Evolutionary conservation across 2,888 invertebrate species (phyloP).

Genomic region (Temnothorax ravouxi): DNA sequence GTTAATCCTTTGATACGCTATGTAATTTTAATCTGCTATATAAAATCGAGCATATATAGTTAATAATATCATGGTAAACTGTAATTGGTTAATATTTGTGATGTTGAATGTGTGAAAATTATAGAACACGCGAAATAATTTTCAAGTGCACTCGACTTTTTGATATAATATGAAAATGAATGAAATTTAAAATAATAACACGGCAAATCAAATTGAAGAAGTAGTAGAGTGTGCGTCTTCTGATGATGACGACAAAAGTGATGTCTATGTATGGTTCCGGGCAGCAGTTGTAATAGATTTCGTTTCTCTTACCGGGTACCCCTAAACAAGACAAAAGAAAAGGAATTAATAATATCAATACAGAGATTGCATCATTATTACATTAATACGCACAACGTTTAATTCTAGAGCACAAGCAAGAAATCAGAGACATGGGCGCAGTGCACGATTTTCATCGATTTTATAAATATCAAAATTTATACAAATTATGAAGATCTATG

Average conservation of each 20-base stretch:
- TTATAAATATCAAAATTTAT: slow-evolving; percentile 6
- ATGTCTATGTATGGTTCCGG: slow-evolving; percentile 99
- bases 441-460: not conserved
- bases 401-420: not conserved
- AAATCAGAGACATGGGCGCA: not conserved
- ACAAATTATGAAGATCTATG: not conserved
- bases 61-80: not conserved
- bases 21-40: not conserved
- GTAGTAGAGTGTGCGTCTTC: slow-evolving; percentile 98
- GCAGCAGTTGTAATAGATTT: slow-evolving; percentile 98
- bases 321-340: slow-evolving; percentile 88
- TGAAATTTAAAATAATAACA: slow-evolving; percentile 87
- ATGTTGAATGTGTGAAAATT: not conserved
- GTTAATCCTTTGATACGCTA: not conserved
- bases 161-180: not conserved
- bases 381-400: not conserved
- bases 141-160: not conserved
- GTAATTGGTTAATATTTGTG: slow-evolving; percentile 13
- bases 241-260: slow-evolving; percentile 98
- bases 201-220: slow-evolving; percentile 99
- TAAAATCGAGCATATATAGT: not conserved
- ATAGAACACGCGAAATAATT: not conserved
- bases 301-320: slow-evolving; percentile 97
- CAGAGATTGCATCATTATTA: not conserved
- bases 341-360: not conserved